Conservation (phyloP, 2,797 vertebrate genomes). For the Chrosomus eos region DNA sequence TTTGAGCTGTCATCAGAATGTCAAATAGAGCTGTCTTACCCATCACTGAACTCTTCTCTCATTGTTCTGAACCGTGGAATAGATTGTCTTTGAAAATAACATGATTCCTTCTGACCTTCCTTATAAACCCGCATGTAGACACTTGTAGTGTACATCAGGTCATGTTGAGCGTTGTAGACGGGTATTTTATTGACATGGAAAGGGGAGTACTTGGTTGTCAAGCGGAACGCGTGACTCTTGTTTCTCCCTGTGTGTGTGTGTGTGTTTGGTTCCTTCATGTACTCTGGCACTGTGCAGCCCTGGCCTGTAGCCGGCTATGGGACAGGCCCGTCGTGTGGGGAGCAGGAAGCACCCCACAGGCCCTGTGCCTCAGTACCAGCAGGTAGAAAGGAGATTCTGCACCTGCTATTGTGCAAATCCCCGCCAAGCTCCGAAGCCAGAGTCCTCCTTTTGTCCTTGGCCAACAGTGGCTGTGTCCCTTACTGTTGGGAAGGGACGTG, state of each 20-base stretch:
- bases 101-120: constrained; percentile 46
- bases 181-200: constrained; percentile 14
- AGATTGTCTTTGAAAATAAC: constrained; percentile 56
- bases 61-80: constrained; percentile 44
- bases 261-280: constrained; percentile 35
- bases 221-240: background rate
- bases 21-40: constrained; percentile 54
- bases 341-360: constrained; percentile 62
- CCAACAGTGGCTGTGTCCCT: constrained; percentile 51
- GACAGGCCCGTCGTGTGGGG: constrained; percentile 49
- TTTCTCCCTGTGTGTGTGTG: background rate
- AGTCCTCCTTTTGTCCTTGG: constrained; percentile 63
- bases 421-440: constrained; percentile 50
- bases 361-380: constrained; percentile 53
- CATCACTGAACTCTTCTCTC: constrained; percentile 54
- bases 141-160: constrained; percentile 41
- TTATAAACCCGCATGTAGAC: constrained; percentile 32
- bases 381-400: constrained; percentile 60
- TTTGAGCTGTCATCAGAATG: constrained; percentile 49
- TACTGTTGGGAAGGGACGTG: constrained; percentile 62
- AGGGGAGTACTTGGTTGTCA: constrained; percentile 2
- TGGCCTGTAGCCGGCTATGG: constrained; percentile 54
- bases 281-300: constrained; percentile 52
- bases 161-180: background rate
- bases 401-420: constrained; percentile 58